These are phyloP conservation scores for Heliangelus exortis DNA, from an alignment of 2,797 vertebrate species.

Conservation along the genomic window DNA sequence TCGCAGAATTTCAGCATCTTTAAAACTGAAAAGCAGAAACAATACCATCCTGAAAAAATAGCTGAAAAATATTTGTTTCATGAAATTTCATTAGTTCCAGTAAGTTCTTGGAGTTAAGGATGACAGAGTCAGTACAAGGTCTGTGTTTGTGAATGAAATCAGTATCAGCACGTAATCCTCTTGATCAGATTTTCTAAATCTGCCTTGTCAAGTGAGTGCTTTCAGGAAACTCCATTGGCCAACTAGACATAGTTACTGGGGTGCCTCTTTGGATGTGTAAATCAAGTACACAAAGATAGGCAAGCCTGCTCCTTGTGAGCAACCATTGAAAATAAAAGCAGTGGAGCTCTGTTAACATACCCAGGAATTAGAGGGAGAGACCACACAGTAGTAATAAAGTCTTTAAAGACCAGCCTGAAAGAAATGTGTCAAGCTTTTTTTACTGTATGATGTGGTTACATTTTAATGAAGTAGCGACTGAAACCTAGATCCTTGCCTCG, in stretches of 20 bases:
- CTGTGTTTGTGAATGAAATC: not conserved
- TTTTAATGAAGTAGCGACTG: not conserved
- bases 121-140: not conserved
- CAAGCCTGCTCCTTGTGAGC: not conserved
- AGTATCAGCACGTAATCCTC: not conserved
- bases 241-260: not conserved
- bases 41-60: not conserved
- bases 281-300: not conserved
- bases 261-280: not conserved
- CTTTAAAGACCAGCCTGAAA: not conserved
- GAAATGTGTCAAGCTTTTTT: not conserved
- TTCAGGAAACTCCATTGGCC: not conserved
- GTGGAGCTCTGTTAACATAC: not conserved
- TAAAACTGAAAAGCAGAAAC: not conserved
- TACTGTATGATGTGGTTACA: not conserved
- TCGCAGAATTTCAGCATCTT: not conserved
- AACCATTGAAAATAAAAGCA: not conserved
- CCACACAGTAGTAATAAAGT: fast-evolving
- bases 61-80: not conserved
- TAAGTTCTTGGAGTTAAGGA: not conserved
- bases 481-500: not conserved
- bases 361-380: not conserved
- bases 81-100: not conserved
- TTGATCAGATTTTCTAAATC: not conserved
- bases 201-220: not conserved